A percentile compares a stretch with the other conserved stretches of the same genome.
Conservation (phyloP, 23 tunicate genomes). For the Ascidia mentula region DNA sequence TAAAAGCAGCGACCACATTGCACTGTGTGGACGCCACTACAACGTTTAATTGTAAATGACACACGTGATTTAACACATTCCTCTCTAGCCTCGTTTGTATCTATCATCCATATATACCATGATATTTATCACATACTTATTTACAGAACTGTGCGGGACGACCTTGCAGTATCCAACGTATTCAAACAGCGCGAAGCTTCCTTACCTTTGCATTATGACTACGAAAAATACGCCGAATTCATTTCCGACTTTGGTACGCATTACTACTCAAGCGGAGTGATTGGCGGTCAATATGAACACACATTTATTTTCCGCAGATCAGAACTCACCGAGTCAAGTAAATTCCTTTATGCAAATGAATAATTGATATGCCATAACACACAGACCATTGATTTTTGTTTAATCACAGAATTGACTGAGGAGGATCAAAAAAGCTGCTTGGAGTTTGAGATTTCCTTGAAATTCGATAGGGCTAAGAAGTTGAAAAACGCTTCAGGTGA, state of each 20-base stretch:
- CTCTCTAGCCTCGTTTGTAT: too few species aligned
- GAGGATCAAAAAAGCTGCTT: background rate
- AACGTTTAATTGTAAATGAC: too few species aligned
- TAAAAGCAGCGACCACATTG: too few species aligned
- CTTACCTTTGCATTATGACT: constrained; percentile 11
- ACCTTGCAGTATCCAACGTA: background rate
- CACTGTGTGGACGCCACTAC: too few species aligned
- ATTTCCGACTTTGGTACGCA: constrained; percentile 22
- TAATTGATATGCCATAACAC: background rate
- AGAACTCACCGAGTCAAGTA: background rate
- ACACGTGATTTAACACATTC: too few species aligned
- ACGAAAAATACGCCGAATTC: background rate
- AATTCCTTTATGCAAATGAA: too few species aligned
- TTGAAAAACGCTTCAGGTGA: background rate
- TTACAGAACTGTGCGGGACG: background rate
- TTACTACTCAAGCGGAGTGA: constrained; percentile 13
- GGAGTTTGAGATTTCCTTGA: background rate
- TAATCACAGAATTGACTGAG: background rate
- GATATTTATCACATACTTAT: too few species aligned
- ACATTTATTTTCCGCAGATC: background rate
- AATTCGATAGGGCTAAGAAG: background rate
- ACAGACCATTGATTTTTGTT: background rate
- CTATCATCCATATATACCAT: too few species aligned
- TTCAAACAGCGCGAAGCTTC: background rate
- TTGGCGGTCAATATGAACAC: constrained; percentile 17